phyloP scores from a whole-genome alignment of 2,113 vertebrate genomes.

The Rhabdornis inornatus region DNA sequence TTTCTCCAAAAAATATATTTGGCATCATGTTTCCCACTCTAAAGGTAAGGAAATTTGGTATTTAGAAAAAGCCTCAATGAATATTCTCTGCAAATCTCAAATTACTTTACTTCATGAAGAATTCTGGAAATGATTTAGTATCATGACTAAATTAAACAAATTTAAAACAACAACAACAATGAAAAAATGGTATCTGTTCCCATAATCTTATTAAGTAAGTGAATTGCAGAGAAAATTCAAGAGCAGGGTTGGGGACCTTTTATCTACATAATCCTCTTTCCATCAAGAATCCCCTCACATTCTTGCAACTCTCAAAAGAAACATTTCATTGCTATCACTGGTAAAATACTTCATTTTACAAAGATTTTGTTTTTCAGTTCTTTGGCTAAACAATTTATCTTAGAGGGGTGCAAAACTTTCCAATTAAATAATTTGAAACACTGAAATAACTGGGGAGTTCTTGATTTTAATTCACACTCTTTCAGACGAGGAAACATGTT shows the following conservation, averaged over 20 bases:
- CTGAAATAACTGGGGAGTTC: neutral
- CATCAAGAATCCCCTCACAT: neutral
- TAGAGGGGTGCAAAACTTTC: neutral
- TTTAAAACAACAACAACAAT: neutral
- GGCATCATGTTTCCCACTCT: neutral
- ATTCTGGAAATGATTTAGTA: slow-evolving; percentile 10
- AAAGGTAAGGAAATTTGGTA: neutral
- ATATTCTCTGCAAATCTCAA: neutral
- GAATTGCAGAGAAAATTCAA: neutral
- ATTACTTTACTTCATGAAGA: neutral
- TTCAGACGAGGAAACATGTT: neutral
- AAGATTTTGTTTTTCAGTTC: neutral
- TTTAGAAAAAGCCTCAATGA: neutral
- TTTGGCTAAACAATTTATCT: neutral
- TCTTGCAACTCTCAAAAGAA: neutral
- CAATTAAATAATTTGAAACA: neutral
- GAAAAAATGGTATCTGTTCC: neutral
- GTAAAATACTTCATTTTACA: neutral
- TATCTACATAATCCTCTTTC: neutral
- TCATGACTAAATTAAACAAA: neutral
- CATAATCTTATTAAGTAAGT: neutral
- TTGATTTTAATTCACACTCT: neutral
- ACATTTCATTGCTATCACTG: neutral
- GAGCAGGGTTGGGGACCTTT: neutral
- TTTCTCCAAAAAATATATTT: neutral